Evolutionary conservation across 2,888 invertebrate genomes (phyloP), one percentile per base, ranked within the genome.

Genomic region (Lithodes maja): DNA sequence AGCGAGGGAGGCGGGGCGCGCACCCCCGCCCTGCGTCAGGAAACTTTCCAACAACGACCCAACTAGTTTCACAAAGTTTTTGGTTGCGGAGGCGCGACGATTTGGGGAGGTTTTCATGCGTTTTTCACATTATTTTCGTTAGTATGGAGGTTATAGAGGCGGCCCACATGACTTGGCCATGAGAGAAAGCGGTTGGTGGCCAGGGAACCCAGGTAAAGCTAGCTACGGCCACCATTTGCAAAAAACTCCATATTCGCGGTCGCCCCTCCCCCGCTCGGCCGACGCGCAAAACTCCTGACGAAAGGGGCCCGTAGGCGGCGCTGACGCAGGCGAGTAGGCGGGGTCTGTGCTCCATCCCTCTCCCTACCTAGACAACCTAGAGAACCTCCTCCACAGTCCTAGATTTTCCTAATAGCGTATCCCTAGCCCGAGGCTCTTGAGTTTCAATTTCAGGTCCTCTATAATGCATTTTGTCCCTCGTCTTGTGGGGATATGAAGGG

Each of bases 41-140:
- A 86, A 84, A 86, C 86, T 86, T 86, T 71, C 55, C 86, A 86
- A 86, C 86, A 86, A 86, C 86, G 71, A 71, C 86, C 86, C 81
- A 86, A 86, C 86, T 86, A 86, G 81, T 86, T 86, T 86, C 86
- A 86, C 86, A 86, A 86, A 86, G 86, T 86, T 86, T 86, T 81
- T 53, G 74, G 86, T 50, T 86, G 86, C 81, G 9, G 86, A 86
- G 86, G 86, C 86, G 86, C 86, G 86, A 86, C 86, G 86, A 71
- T 81, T 81, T 55, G 55, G 7, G 74, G 52, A 75, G 17, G 53
- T 78, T 84, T 75, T 77, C 75, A 15, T 52, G 77, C 33, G 9
- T 77, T 84, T 77, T 68, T 75, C 2, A 33, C 12, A 75, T 50
- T 84, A 84, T 84, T 77, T 84, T 84, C 84, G 84, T 84, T 84